A percentile compares a stretch with the other conserved stretches of the same genome.
These are phyloP conservation scores for Drosophila kanapiae DNA, from an alignment of 1,140 invertebrate genomes.

Conservation along the genomic window DNA sequence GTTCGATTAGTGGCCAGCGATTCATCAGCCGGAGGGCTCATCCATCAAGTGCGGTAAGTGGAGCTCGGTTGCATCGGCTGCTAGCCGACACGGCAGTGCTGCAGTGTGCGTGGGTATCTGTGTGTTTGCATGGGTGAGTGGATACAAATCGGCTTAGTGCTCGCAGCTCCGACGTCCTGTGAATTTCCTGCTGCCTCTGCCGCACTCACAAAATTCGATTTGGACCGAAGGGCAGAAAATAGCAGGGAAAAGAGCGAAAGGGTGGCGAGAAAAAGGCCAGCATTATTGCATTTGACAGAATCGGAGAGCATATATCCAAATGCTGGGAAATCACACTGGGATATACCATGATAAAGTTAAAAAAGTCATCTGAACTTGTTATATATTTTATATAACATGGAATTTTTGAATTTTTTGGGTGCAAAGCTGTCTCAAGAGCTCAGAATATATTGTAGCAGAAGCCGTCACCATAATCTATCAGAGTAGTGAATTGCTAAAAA, in stretches of 20 bases:
- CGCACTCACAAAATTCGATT: constrained; percentile 51
- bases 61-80: constrained; percentile 33
- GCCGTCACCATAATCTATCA: neutral
- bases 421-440: too few species aligned
- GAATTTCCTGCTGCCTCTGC: constrained; percentile 18
- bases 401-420: too few species aligned
- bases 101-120: constrained; percentile 21
- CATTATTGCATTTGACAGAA: constrained; percentile 12
- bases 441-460: constrained; percentile 2
- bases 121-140: constrained; percentile 25
- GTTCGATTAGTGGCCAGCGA: constrained; percentile 45
- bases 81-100: neutral
- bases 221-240: constrained; percentile 22
- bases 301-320: neutral
- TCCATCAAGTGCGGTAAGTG: constrained; percentile 49
- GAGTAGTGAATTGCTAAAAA: neutral
- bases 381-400: too few species aligned
- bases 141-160: constrained; percentile 44
- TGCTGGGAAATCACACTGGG: neutral
- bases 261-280: neutral
- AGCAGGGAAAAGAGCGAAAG: neutral
- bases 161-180: neutral
- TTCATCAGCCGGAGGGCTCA: constrained; percentile 42
- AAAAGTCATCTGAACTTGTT: too few species aligned
- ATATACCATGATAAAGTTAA: too few species aligned